Percentiles rank a stretch among this genome's conserved stretches.
These are phyloP conservation scores for Monopterus albus DNA, from an alignment of 2,113 vertebrate species.

Conservation along the genomic window DNA sequence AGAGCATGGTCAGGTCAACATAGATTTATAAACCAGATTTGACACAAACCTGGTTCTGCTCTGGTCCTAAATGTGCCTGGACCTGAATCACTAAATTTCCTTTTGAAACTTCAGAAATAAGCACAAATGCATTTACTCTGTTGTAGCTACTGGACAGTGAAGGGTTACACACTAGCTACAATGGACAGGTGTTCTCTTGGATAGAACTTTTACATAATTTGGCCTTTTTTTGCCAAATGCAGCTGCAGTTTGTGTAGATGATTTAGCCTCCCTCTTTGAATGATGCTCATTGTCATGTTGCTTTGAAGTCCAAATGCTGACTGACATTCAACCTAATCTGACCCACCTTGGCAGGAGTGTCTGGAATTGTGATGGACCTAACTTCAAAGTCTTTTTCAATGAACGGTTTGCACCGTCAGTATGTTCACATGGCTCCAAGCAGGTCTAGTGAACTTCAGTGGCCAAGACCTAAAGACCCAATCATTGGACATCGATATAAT, in stretches of 20 bases:
- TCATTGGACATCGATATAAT: background rate
- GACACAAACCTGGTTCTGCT: conserved; percentile 7
- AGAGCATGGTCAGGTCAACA: background rate
- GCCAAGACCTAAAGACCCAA: background rate
- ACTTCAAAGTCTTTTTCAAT: conserved; percentile 25
- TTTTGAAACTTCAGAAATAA: background rate
- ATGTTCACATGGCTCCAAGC: conserved; percentile 9
- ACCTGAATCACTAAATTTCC: background rate
- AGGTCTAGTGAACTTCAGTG: background rate
- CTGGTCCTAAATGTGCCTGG: background rate
- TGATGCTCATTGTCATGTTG: background rate
- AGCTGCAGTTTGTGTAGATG: conserved; percentile 7
- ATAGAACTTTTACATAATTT: background rate
- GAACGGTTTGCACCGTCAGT: conserved; percentile 5
- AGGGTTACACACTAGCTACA: background rate
- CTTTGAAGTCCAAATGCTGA: conserved; percentile 26
- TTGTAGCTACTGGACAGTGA: background rate
- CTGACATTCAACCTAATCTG: background rate
- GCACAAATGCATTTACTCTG: background rate
- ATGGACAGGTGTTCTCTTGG: background rate
- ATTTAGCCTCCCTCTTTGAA: background rate
- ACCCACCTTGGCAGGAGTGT: background rate
- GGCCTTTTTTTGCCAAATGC: background rate
- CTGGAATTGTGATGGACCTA: background rate
- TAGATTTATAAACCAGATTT: conserved; percentile 10